Evolutionary conservation across 2,797 vertebrate species (phyloP), one percentile per base, ranked within the genome.

Genomic region (Triplophysa yarkandensis): DNA sequence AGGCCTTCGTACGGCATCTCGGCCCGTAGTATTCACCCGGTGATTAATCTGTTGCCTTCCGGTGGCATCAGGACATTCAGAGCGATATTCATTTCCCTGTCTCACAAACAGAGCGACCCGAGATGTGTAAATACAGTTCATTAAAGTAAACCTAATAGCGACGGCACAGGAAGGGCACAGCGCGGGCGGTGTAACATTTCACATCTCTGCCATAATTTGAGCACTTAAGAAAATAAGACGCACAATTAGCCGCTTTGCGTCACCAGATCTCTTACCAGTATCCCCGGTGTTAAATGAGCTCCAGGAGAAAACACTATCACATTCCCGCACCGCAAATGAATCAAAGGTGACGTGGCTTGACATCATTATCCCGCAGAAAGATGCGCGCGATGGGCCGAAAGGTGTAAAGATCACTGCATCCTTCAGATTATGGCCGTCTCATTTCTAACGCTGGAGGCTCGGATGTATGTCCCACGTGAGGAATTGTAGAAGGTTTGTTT

Each of bases 201-300:
- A 54, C 71, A 68, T 28, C 57, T 73, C 70, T 55, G 70, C 57
- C 16, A 73, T 78, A 44, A 74, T 74, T 68, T 57, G 64, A 73
- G 64, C 48, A 36, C 65, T 78, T 73, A 78, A 78, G 70, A 68
- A 78, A 78, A 68, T 52, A 30, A 57, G 71, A 48, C n/a, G 52
- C 21, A 36, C 77, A 78, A 78, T 78, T 74, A 74, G 57, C 55
- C 6, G 46, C 27, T 27, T 72, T 14, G 36, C 62, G 43, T 30
- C 25, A 1, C 23, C 34, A 50, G 71, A 69, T 78, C 77, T 9
- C 43, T 69, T 78, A 64, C 63, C 76, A 6, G 43, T 63, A 27
- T 68, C 48, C 44, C 34, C 21, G 28, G 55, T 68, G 68, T 39
- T 34, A 30, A 39, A 43, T 60, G 30, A n/a, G 32, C 60, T 68